A percentile compares a stretch with the other conserved stretches of the same genome.
These are phyloP conservation scores for Trogon surrucura DNA, from an alignment of 2,113 vertebrate species.

Conservation along the genomic window DNA sequence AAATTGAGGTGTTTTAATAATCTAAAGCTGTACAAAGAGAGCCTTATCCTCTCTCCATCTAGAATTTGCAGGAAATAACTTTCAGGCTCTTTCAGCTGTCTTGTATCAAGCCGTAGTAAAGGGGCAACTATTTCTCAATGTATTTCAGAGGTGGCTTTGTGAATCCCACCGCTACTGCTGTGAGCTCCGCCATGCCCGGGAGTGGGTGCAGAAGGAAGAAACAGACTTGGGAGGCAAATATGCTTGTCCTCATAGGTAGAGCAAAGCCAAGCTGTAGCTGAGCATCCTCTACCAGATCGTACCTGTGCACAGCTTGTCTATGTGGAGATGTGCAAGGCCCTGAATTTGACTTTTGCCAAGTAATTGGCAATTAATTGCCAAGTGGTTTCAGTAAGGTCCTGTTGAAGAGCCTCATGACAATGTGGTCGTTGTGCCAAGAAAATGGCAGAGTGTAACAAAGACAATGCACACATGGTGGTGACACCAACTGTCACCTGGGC, in stretches of 20 bases:
- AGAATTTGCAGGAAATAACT: not conserved
- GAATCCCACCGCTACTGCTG: not conserved
- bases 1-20: not conserved
- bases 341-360: not conserved
- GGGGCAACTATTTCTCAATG: rapidly evolving
- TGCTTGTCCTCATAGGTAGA: rapidly evolving
- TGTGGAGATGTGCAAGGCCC: not conserved
- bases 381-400: not conserved
- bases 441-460: not conserved
- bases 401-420: not conserved
- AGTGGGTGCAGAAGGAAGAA: not conserved
- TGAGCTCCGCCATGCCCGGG: not conserved
- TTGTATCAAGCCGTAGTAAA: not conserved
- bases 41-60: not conserved
- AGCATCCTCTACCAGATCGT: not conserved
- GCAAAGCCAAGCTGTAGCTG: not conserved
- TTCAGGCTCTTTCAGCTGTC: not conserved
- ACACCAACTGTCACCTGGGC: not conserved
- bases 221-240: not conserved
- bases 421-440: not conserved
- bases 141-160: not conserved
- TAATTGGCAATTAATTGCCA: not conserved
- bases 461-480: not conserved
- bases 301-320: not conserved
- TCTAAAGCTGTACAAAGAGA: not conserved